Evolutionary conservation across 2,113 vertebrate genomes (phyloP), one percentile per base, ranked within the genome.

Genomic region (Muntiacus reevesi): DNA sequence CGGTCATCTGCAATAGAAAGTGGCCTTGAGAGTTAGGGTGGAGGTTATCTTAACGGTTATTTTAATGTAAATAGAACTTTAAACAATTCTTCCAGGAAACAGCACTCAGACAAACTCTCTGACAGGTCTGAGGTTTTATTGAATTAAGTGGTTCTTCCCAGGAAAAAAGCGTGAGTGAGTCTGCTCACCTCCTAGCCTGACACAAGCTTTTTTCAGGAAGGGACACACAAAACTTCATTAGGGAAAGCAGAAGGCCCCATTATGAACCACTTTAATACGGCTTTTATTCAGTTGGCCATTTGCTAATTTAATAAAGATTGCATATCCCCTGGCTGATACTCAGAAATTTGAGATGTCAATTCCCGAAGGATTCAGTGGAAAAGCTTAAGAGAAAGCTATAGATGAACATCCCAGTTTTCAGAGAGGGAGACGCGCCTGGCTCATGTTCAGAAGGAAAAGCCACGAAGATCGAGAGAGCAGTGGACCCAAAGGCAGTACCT

Each of bases 251-350:
- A 84, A 94, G 94, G 43, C 43, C 79, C 91, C 91, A 78, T 97
- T 93, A 96, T 17, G 28, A 62, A 91, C n/a, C 89, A 93, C 93
- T 97, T 95, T 97, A 95, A 95, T 94, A 25, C 33, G 89, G 71
- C 85, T 93, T 96, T 97, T 95, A 95, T 96, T 97, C 28, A 5
- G n/a, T 55, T 84, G 94, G 94, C 95, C 96, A 74, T 96, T 97
- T 96, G 71, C 85, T 98, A 98, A 98, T 96, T 97, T 97, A 97
- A 98, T 98, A 97, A 97, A 57, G 84, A 54, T 62, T 86, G 83
- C 83, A 71, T 95, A 94, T 85, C 79, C 86, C 64, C 3, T 76
- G 95, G 40, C 93, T 50, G 85, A 40, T 81, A 50, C 47, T 93
- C 55, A 84, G 98, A 79, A 89, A 94, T 95, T n/a, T 45, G 93